These are phyloP conservation scores for Actinernus sp. DNA, from an alignment of 92 coral and sea anemone species.

Conservation along the genomic window DNA sequence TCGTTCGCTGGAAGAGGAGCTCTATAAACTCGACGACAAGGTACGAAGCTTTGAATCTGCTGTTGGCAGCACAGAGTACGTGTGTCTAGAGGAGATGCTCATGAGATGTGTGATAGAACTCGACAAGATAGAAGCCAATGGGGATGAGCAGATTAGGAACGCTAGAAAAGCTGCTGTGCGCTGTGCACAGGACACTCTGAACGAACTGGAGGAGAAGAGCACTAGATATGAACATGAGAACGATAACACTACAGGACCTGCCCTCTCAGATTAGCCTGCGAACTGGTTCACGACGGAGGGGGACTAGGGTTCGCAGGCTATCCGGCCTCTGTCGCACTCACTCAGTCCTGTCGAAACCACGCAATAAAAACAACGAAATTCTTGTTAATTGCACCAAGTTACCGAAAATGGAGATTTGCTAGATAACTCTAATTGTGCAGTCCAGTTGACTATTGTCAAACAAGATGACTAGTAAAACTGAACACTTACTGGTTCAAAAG, in stretches of 20 bases:
- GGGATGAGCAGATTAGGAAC: conserved; percentile 45
- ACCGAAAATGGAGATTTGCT: no score
- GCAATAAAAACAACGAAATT: background rate
- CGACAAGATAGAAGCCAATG: conserved; percentile 73
- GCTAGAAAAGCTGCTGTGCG: conserved; percentile 73
- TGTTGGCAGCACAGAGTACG: conserved; percentile 47
- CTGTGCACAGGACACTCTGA: conserved; percentile 46
- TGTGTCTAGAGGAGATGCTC: conserved; percentile 67
- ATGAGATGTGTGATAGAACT: conserved; percentile 67
- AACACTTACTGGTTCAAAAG: no score
- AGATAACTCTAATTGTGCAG: no score
- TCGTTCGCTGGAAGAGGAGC: conserved; percentile 34
- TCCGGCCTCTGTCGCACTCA: no score
- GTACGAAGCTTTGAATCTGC: conserved; percentile 47
- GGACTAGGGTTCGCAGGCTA: no score
- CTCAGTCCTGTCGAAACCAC: background rate
- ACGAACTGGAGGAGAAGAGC: conserved; percentile 50
- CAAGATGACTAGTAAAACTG: no score
- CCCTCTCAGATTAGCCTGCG: background rate
- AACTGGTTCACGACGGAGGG: no score
- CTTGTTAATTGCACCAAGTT: no score
- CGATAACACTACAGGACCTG: background rate
- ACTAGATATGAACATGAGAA: background rate
- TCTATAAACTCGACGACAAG: conserved; percentile 27
- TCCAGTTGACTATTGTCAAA: no score